Percentiles rank a stretch among this genome's conserved stretches.
These are phyloP conservation scores for Mus musculus DNA, from an alignment of 2,113 vertebrate genomes.

Conservation along the genomic window DNA sequence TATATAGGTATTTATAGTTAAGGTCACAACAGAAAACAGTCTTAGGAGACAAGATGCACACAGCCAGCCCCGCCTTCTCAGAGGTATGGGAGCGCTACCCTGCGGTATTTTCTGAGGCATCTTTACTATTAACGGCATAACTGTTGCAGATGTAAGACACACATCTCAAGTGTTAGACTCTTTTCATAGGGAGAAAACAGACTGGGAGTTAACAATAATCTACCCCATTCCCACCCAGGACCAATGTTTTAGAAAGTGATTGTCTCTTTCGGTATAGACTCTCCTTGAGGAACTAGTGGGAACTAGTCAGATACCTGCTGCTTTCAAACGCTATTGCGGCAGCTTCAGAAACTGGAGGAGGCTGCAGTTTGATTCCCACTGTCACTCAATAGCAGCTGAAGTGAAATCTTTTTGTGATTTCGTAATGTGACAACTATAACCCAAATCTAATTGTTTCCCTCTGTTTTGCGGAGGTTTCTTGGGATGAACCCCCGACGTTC, in stretches of 20 bases:
- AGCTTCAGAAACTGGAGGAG: constrained; percentile 22
- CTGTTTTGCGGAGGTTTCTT: constrained; percentile 35
- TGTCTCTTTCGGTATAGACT: constrained; percentile 84
- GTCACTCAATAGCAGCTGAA: neutral
- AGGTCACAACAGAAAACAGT: constrained; percentile 63
- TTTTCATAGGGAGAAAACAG: constrained; percentile 72
- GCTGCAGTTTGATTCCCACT: neutral
- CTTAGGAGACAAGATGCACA: constrained; percentile 62
- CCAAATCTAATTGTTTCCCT: constrained; percentile 46
- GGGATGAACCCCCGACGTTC: constrained; percentile 17
- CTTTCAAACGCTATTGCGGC: constrained; percentile 2
- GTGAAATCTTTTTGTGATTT: constrained; percentile 15
- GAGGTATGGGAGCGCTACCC: constrained; percentile 56
- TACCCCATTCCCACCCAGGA: constrained; percentile 74
- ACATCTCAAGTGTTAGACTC: constrained; percentile 51
- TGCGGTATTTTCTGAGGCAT: constrained; percentile 60
- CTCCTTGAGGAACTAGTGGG: constrained; percentile 73
- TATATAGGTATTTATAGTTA: constrained; percentile 73
- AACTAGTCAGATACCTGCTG: constrained; percentile 43
- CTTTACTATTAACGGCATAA: constrained; percentile 59
- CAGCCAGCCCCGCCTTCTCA: constrained; percentile 73
- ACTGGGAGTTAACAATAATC: constrained; percentile 78
- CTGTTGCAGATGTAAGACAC: constrained; percentile 56
- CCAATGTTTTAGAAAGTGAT: constrained; percentile 85
- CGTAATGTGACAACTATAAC: constrained; percentile 44